phyloP scores from a whole-genome alignment of 64 coral and sea anemone genomes.

The Platygyra sinensis region DNA sequence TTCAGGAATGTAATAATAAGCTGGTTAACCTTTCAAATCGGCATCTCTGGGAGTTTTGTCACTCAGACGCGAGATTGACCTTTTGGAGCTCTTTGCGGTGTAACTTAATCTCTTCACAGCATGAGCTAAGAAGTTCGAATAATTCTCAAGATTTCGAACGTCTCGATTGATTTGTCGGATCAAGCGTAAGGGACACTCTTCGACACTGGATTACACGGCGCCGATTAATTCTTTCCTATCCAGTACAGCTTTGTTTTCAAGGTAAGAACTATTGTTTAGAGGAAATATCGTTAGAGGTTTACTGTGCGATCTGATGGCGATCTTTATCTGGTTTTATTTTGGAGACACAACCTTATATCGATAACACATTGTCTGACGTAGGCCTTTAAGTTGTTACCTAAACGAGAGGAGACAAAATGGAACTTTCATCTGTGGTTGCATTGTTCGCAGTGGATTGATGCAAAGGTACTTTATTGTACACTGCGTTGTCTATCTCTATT shows the following conservation, averaged over 20 bases:
- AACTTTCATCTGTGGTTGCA: not conserved
- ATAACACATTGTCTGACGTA: not conserved
- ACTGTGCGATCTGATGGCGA: not conserved
- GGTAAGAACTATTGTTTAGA: not conserved
- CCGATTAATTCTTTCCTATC: not conserved
- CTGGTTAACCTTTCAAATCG: constrained; percentile 15
- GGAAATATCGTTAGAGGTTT: not conserved
- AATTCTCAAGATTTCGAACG: not conserved
- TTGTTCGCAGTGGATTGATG: not conserved
- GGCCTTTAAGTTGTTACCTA: not conserved
- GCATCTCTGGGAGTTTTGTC: not conserved
- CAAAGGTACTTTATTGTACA: not conserved
- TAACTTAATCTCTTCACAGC: constrained; percentile 7
- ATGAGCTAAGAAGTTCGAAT: not conserved
- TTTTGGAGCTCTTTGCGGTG: not conserved
- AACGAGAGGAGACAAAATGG: too few species aligned
- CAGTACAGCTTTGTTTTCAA: not conserved
- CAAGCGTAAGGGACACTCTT: not conserved
- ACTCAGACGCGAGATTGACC: not conserved
- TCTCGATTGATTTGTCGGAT: not conserved
- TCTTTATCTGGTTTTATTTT: not conserved
- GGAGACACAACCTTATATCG: not conserved
- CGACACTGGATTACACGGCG: not conserved
- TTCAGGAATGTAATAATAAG: not conserved
- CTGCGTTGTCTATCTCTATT: not conserved